Evolutionary conservation across 2,113 vertebrate genomes (phyloP).

Genomic region (Hydropotes inermis): DNA sequence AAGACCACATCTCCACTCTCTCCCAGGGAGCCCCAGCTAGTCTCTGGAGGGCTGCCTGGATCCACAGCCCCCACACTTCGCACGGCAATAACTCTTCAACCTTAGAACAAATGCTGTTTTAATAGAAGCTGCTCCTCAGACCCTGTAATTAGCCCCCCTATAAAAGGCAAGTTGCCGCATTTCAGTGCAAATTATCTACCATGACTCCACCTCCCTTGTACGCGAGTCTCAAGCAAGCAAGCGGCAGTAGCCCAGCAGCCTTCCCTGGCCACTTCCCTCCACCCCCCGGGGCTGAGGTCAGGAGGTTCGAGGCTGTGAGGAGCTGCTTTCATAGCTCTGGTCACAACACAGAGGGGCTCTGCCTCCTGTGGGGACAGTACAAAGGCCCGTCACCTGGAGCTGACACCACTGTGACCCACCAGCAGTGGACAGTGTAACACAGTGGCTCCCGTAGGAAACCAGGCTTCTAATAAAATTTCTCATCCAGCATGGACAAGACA

Average conservation of each 20-base stretch:
- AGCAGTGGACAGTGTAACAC: fast-evolving
- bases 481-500: background rate
- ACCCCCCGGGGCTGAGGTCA: background rate
- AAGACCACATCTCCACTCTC: background rate
- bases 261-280: background rate
- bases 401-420: background rate
- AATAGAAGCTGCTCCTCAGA: constrained; percentile 17
- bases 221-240: background rate
- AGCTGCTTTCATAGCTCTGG: background rate
- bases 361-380: background rate
- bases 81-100: background rate
- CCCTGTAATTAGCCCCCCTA: constrained; percentile 49
- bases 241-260: background rate
- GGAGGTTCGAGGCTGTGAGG: background rate
- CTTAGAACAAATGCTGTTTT: constrained; percentile 53
- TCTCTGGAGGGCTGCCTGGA: background rate
- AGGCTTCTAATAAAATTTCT: background rate
- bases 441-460: background rate
- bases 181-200: constrained; percentile 7
- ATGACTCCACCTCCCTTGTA: background rate
- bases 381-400: background rate
- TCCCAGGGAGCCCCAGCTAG: background rate
- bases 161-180: constrained; percentile 57
- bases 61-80: constrained; percentile 36
- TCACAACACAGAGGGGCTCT: background rate